Evolutionary conservation across 2,797 vertebrate genomes (phyloP).

Genomic region (Sandelia bainsii): DNA sequence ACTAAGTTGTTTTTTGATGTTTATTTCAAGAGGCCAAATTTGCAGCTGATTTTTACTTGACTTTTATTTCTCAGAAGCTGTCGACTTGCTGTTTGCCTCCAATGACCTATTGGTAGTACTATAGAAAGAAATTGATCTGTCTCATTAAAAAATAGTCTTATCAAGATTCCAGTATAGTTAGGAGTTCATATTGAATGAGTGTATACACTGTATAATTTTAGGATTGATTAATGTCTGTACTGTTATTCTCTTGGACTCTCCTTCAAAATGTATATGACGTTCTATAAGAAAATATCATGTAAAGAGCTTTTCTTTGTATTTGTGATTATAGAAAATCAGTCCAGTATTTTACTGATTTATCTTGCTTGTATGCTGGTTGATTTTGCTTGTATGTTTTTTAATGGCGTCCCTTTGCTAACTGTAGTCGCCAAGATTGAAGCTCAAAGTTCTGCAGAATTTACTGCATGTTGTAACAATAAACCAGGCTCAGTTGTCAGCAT

Average conservation of each 20-base stretch:
- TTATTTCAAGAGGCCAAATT: conserved; percentile 1
- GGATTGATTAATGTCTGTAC: not conserved
- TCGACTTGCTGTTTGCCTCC: not conserved
- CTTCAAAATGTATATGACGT: not conserved
- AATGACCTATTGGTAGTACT: conserved; percentile 1
- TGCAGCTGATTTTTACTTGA: not conserved
- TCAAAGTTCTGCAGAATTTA: conserved; percentile 84
- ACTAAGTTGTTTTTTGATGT: not conserved
- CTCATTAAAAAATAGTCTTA: not conserved
- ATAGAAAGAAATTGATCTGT: not conserved
- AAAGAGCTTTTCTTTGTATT: not conserved
- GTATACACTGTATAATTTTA: not conserved
- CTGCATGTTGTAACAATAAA: conserved; percentile 76
- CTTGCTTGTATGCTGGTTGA: not conserved
- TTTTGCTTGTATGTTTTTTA: conserved; percentile 34
- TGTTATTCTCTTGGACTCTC: not conserved
- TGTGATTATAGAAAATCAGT: not conserved
- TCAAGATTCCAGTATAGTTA: not conserved
- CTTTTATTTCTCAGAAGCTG: conserved; percentile 7
- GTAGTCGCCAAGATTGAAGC: conserved; percentile 66
- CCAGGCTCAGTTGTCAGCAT: conserved; percentile 52
- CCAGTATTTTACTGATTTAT: conserved; percentile 12
- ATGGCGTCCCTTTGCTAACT: conserved; percentile 45
- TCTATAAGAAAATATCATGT: not conserved
- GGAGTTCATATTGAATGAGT: not conserved